These are phyloP conservation scores for Zoroaster sp. DNA, from an alignment of 53 echinoderm and acorn worm species.

Conservation along the genomic window DNA sequence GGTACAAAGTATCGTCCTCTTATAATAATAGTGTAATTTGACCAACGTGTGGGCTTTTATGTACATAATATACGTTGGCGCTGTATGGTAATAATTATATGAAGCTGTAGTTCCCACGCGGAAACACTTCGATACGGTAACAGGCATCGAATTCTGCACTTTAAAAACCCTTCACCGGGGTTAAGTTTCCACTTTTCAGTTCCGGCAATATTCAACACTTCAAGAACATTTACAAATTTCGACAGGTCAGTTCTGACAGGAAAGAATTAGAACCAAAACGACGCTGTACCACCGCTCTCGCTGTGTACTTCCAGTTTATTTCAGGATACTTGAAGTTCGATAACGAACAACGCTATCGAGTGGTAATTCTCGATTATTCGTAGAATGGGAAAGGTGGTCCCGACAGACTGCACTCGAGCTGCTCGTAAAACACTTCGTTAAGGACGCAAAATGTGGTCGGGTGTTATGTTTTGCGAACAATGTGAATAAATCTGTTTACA, in stretches of 20 bases:
- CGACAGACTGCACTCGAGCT: background rate
- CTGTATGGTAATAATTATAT: no score
- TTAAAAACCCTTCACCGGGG: background rate
- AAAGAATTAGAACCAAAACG: background rate
- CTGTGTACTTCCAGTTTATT: background rate
- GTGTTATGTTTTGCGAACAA: background rate
- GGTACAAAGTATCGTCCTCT: no score
- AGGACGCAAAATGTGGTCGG: background rate
- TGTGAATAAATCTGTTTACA: background rate
- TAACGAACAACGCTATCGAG: background rate
- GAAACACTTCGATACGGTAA: background rate
- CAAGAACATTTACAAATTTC: background rate
- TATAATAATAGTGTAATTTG: no score
- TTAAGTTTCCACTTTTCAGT: background rate
- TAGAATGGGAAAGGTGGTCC: background rate
- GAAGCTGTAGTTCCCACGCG: no score
- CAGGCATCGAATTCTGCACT: background rate
- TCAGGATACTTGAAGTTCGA: background rate
- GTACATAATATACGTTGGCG: no score
- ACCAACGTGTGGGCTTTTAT: no score
- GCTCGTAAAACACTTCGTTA: background rate
- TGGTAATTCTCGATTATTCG: background rate
- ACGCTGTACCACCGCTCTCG: background rate
- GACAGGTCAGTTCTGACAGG: background rate
- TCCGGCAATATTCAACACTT: background rate